Conservation (phyloP, 2,797 vertebrate genomes). For the Cyprinella venusta region DNA sequence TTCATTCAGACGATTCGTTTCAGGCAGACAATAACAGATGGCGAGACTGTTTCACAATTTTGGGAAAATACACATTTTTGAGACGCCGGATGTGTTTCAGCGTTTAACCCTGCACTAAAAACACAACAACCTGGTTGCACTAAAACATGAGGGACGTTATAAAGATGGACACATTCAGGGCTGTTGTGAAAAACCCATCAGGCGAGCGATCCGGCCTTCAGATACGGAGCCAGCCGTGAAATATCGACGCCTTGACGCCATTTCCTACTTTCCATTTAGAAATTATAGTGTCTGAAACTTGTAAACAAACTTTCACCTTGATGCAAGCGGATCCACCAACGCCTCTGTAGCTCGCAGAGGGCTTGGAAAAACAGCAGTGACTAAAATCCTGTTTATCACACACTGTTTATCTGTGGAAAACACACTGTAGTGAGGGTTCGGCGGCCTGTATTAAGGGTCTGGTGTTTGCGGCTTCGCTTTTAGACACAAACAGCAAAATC, state of each 20-base stretch:
- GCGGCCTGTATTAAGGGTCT: neutral
- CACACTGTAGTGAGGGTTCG: neutral
- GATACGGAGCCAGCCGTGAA: slow-evolving; percentile 20
- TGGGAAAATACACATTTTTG: neutral
- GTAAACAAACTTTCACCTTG: slow-evolving; percentile 57
- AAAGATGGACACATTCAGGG: neutral
- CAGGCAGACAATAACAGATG: neutral
- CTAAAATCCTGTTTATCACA: slow-evolving; percentile 59
- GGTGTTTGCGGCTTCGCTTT: slow-evolving; percentile 5
- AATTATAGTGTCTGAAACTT: slow-evolving; percentile 56
- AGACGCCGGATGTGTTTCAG: neutral
- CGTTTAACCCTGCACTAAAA: neutral
- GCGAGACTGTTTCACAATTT: neutral
- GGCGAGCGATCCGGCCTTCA: neutral
- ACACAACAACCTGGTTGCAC: neutral
- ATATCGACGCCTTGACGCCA: slow-evolving; percentile 45
- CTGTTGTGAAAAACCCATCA: neutral
- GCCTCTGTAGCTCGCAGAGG: slow-evolving; percentile 9
- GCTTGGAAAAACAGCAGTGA: slow-evolving; percentile 57
- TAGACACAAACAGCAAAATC: slow-evolving; percentile 67
- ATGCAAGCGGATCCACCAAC: slow-evolving; percentile 44
- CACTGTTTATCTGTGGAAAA: neutral
- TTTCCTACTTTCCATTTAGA: slow-evolving; percentile 59
- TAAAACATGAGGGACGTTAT: neutral
- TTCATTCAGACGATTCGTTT: neutral